Percentiles rank a stretch among this genome's conserved stretches.
Evolutionary conservation across 1,140 invertebrate species (phyloP).

Genomic region (Araneus ventricosus): DNA sequence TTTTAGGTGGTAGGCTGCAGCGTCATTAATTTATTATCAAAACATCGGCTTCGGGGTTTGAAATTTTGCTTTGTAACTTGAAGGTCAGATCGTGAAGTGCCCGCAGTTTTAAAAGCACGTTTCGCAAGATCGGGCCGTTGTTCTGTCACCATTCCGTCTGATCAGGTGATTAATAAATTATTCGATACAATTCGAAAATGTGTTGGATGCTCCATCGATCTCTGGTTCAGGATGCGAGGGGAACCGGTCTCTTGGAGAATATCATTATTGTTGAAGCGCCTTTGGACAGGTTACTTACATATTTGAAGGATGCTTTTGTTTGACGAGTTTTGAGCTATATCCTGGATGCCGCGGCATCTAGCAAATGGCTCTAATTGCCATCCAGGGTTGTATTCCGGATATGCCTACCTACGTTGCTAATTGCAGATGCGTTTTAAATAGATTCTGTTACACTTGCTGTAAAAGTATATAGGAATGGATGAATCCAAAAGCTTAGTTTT

Average conservation of each 20-base stretch:
- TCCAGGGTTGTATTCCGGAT: too few relatives aligned
- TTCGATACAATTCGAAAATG: background rate
- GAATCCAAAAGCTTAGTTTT: too few relatives aligned
- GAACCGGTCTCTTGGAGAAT: background rate
- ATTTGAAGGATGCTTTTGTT: background rate
- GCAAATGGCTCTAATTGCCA: too few relatives aligned
- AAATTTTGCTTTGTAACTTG: background rate
- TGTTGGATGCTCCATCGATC: background rate
- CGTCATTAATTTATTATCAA: background rate
- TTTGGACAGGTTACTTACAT: background rate
- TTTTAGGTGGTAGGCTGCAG: background rate
- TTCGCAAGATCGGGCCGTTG: background rate
- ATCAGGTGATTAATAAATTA: conserved; percentile 2
- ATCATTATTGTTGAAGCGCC: background rate
- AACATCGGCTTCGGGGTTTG: background rate
- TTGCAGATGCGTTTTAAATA: too few relatives aligned
- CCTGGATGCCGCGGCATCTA: too few relatives aligned
- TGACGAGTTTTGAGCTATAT: too few relatives aligned
- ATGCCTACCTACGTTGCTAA: too few relatives aligned
- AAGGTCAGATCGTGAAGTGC: background rate
- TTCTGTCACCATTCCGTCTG: background rate
- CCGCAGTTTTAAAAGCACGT: background rate
- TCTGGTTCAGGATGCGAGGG: background rate
- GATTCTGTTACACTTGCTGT: too few relatives aligned
- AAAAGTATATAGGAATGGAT: too few relatives aligned